These are phyloP conservation scores for Rhyacichthys aspro DNA, from an alignment of 2,797 vertebrate genomes.

Conservation along the genomic window DNA sequence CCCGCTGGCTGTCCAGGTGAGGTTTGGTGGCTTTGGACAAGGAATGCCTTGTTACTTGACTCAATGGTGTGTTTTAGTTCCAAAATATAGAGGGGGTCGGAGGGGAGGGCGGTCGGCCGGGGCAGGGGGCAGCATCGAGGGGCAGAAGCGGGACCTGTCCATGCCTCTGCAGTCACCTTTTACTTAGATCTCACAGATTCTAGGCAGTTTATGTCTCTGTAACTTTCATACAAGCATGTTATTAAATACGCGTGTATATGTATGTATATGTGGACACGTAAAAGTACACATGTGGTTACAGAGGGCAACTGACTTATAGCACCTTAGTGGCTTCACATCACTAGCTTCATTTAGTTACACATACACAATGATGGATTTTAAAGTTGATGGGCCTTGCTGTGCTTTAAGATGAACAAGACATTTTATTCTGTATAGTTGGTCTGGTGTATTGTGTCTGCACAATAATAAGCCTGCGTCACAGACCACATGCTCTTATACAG, in stretches of 20 bases:
- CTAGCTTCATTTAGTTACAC: too few species aligned
- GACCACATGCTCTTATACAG: slow-evolving; percentile 41
- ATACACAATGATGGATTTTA: too few species aligned
- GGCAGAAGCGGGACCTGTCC: slow-evolving; percentile 47
- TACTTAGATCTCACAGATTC: background rate
- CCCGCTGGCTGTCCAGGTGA: slow-evolving; percentile 79
- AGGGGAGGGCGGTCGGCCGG: slow-evolving; percentile 27
- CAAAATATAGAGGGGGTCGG: slow-evolving; percentile 73
- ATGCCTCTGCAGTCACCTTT: slow-evolving; percentile 34
- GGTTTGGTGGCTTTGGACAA: slow-evolving; percentile 80
- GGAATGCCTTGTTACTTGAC: slow-evolving; percentile 79
- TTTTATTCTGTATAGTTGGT: too few species aligned
- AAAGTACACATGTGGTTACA: too few species aligned
- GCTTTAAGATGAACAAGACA: too few species aligned
- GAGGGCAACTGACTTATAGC: too few species aligned
- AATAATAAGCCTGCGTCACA: too few species aligned
- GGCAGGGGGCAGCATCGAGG: slow-evolving; percentile 28
- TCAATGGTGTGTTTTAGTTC: slow-evolving; percentile 79
- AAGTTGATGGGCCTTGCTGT: too few species aligned
- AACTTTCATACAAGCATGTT: background rate
- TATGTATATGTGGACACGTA: too few species aligned
- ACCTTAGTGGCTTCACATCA: too few species aligned
- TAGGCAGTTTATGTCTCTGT: slow-evolving; percentile 5
- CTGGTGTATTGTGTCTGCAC: too few species aligned
- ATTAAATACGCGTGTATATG: too few species aligned